A percentile compares a stretch with the other conserved stretches of the same genome.
These are phyloP conservation scores for Theonella swinhoei DNA, from an alignment of 37 sponge, comb jelly and placozoan species.

Conservation along the genomic window DNA sequence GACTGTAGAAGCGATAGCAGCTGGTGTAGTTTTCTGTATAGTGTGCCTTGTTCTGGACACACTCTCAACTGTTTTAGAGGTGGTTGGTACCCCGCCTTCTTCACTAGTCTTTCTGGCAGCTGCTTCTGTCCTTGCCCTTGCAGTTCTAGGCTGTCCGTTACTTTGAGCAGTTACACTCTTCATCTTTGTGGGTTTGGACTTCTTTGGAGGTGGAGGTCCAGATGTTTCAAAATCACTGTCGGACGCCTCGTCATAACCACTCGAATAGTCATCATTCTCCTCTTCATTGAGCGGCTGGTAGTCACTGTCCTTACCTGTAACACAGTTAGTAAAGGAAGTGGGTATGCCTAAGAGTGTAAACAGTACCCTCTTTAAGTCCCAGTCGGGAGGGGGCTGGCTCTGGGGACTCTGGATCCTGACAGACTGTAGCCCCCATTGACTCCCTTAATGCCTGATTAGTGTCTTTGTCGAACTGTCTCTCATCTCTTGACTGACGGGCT, in stretches of 20 bases:
- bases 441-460: slow-evolving; percentile 8
- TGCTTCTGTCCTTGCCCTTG: background rate
- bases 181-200: background rate
- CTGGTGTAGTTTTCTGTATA: background rate
- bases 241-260: background rate
- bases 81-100: background rate
- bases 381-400: background rate
- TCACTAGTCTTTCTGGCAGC: background rate
- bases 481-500: slow-evolving; percentile 33
- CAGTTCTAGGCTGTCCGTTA: background rate
- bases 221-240: slow-evolving; percentile 32
- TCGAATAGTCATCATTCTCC: background rate
- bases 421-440: background rate
- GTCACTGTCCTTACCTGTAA: background rate
- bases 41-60: background rate
- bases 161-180: background rate
- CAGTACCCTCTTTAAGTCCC: too few species aligned
- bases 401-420: background rate
- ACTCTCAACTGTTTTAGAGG: background rate
- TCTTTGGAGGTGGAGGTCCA: background rate
- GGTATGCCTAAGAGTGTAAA: too few species aligned
- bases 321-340: too few species aligned
- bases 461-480: slow-evolving; percentile 26
- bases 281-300: background rate
- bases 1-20: background rate